A percentile compares a stretch with the other conserved stretches of the same genome.
phyloP scores from a whole-genome alignment of 2,888 invertebrate species.

The Apotomis turbidana region DNA sequence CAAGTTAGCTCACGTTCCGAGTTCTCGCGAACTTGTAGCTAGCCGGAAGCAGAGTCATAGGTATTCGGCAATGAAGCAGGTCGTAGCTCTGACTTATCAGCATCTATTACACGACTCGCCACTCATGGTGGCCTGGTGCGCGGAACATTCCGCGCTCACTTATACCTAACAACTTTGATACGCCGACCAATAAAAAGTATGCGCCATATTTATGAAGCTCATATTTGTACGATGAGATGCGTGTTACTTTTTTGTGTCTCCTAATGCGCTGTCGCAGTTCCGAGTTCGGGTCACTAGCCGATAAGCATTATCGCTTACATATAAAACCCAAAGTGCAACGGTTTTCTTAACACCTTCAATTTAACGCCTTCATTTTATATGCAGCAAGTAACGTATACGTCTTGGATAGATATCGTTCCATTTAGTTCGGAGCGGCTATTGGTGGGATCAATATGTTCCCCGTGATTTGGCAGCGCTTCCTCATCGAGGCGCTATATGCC shows the following conservation, averaged over 20 bases:
- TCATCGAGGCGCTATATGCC: constrained; percentile 9
- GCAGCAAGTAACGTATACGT: not conserved
- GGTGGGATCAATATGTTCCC: not conserved
- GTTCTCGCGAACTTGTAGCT: constrained; percentile 55
- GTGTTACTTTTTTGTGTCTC: constrained; percentile 19
- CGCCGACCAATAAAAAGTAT: constrained; percentile 63
- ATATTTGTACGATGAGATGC: not conserved
- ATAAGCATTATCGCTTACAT: constrained; percentile 53
- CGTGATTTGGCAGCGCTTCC: constrained; percentile 20
- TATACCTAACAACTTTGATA: constrained; percentile 72
- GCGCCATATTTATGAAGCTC: constrained; percentile 1
- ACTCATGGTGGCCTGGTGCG: constrained; percentile 69
- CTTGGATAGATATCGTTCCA: not conserved
- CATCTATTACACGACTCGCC: constrained; percentile 67
- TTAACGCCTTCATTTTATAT: not conserved
- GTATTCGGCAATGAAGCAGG: constrained; percentile 72
- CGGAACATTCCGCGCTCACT: constrained; percentile 47
- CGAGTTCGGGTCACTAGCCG: constrained; percentile 21
- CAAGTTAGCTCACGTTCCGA: constrained; percentile 52
- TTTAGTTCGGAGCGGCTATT: not conserved
- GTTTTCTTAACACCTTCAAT: constrained; percentile 17
- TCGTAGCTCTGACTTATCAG: constrained; percentile 69
- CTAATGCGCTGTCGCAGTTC: constrained; percentile 12
- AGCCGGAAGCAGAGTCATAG: constrained; percentile 68
- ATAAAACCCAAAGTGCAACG: constrained; percentile 52